Percentiles rank a stretch among this genome's conserved stretches.
These are phyloP conservation scores for Paramormyrops hopkinsi DNA, from an alignment of 2,797 vertebrate species.

Conservation along the genomic window DNA sequence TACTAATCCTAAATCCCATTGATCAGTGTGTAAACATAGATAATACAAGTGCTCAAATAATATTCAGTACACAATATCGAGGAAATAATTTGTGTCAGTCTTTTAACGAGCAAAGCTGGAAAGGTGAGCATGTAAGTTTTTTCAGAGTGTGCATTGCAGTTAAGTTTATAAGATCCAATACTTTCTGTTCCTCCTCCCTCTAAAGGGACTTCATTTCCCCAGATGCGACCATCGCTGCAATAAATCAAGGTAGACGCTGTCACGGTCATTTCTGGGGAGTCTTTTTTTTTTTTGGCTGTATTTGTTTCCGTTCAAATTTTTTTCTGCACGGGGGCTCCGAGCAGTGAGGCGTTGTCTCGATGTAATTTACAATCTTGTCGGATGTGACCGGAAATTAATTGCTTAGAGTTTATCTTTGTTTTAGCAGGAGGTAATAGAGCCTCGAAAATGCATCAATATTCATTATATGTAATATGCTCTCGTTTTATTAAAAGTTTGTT, in stretches of 20 bases:
- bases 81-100: not conserved
- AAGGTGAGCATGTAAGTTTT: not conserved
- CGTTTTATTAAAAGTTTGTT: constrained; percentile 15
- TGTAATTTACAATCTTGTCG: constrained; percentile 30
- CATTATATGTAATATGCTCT: not conserved
- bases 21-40: not conserved
- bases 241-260: not conserved
- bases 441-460: constrained; percentile 3
- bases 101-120: not conserved
- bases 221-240: not conserved
- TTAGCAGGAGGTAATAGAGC: constrained; percentile 8
- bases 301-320: constrained; percentile 21
- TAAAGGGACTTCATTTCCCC: constrained; percentile 15
- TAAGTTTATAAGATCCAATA: not conserved
- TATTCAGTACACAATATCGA: not conserved
- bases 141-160: not conserved
- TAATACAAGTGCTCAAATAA: not conserved
- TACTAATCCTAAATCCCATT: not conserved
- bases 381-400: constrained; percentile 30
- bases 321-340: constrained; percentile 9
- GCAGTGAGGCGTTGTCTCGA: constrained; percentile 26
- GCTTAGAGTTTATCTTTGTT: constrained; percentile 29
- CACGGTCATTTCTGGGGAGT: not conserved
- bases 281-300: not conserved
- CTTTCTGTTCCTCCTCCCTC: not conserved